Evolutionary conservation across 1,140 invertebrate genomes (phyloP).

Genomic region (Ceratosolen solmsi): DNA sequence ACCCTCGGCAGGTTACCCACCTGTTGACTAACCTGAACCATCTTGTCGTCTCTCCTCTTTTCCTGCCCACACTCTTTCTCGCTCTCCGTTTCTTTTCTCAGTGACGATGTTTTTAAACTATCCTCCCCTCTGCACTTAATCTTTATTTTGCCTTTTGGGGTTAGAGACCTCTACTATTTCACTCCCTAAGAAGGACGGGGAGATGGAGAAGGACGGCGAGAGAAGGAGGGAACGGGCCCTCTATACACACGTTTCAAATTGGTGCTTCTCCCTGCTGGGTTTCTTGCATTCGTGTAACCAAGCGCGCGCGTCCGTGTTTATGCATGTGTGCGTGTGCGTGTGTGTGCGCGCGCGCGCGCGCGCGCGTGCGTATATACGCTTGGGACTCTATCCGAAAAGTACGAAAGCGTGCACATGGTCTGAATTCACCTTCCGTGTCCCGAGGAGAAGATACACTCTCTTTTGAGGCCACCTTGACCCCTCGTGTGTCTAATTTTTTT

Average conservation of each 20-base stretch:
- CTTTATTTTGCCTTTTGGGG: constrained; percentile 64
- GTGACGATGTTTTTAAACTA: constrained; percentile 57
- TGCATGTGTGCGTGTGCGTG: not conserved
- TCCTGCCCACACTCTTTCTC: constrained; percentile 51
- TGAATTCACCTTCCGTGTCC: constrained; percentile 16
- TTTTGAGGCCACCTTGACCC: constrained; percentile 29
- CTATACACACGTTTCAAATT: constrained; percentile 27
- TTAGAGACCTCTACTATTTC: constrained; percentile 61
- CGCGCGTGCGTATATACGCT: not conserved
- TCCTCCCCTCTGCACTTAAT: constrained; percentile 57
- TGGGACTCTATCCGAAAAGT: constrained; percentile 8
- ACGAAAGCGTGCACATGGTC: constrained; percentile 33
- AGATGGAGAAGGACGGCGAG: not conserved
- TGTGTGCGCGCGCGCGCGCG: not conserved
- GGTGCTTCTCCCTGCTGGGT: not conserved
- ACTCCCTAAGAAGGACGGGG: constrained; percentile 29
- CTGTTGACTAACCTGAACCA: constrained; percentile 72
- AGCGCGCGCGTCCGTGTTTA: not conserved
- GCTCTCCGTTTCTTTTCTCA: constrained; percentile 31
- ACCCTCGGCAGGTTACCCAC: constrained; percentile 71
- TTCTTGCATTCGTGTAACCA: not conserved
- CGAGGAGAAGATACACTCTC: constrained; percentile 9
- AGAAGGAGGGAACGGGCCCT: not conserved
- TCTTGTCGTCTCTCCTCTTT: constrained; percentile 56
- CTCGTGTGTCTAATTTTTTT: constrained; percentile 39